A percentile compares a stretch with the other conserved stretches of the same genome.
Conservation (phyloP, 2,888 invertebrate genomes). For the Anthoptus insignis region DNA sequence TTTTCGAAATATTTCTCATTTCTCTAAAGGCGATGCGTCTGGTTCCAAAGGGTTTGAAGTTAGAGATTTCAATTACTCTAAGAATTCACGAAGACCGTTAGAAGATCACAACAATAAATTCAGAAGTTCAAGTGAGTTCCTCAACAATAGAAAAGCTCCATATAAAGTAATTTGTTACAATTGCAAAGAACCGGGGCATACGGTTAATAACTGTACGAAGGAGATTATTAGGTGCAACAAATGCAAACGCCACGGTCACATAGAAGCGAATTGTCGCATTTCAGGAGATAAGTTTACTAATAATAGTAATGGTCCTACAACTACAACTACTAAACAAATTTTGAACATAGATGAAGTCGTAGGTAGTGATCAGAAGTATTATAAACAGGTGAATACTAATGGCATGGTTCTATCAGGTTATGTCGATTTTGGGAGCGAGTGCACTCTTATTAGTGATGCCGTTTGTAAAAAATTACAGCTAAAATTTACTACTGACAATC, state of each 20-base stretch:
- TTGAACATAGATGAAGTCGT: background rate
- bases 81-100: background rate
- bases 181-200: constrained; percentile 14
- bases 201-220: constrained; percentile 12
- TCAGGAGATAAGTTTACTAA: background rate
- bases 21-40: background rate
- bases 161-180: constrained; percentile 11
- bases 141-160: background rate
- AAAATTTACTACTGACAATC: background rate
- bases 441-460: constrained; percentile 28
- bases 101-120: background rate
- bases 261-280: background rate
- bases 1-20: constrained; percentile 21
- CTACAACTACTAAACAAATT: background rate
- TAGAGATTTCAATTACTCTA: background rate
- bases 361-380: constrained; percentile 32
- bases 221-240: constrained; percentile 17
- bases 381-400: constrained; percentile 28
- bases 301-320: background rate
- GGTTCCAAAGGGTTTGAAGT: background rate
- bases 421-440: constrained; percentile 45
- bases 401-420: constrained; percentile 15
- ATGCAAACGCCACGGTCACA: constrained; percentile 21
- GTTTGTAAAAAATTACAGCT: constrained; percentile 9
- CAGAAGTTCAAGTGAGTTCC: background rate